Evolutionary conservation across 2,888 invertebrate species (phyloP).

Genomic region (Pheosia gnoma): DNA sequence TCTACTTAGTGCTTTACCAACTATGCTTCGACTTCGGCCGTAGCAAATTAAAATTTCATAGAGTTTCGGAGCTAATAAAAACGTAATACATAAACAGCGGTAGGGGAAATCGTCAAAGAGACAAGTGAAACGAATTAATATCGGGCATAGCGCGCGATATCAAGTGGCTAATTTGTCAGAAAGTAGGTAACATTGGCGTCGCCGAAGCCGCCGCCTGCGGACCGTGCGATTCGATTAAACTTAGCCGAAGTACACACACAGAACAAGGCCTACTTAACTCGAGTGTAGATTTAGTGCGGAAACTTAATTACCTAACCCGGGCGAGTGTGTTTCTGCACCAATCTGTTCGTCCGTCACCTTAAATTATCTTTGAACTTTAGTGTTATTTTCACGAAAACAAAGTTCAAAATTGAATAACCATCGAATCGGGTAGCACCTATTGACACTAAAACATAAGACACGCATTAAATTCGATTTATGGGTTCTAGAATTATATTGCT

Average conservation of each 20-base stretch:
- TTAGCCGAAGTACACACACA: conserved; percentile 68
- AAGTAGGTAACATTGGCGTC: conserved; percentile 57
- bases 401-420: too few species aligned
- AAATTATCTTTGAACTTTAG: neutral
- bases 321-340: conserved; percentile 41
- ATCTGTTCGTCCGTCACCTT: conserved; percentile 26
- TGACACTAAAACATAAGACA: too few species aligned
- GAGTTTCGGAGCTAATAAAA: conserved; percentile 44
- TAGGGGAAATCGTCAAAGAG: conserved; percentile 43
- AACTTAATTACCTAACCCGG: conserved; percentile 78
- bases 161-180: conserved; percentile 81
- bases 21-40: too few species aligned
- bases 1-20: too few species aligned
- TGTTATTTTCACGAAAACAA: too few species aligned
- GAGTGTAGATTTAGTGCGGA: conserved; percentile 67
- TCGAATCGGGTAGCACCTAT: too few species aligned
- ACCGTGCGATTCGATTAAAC: conserved; percentile 82
- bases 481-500: too few species aligned
- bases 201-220: conserved; percentile 54
- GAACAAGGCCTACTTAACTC: conserved; percentile 72
- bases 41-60: too few species aligned
- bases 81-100: conserved; percentile 53
- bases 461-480: too few species aligned
- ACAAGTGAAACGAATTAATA: conserved; percentile 58
- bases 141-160: conserved; percentile 56